Base-by-base conservation (phyloP, 2,888 invertebrate species). In the Polydrusus cervinus region DNA sequence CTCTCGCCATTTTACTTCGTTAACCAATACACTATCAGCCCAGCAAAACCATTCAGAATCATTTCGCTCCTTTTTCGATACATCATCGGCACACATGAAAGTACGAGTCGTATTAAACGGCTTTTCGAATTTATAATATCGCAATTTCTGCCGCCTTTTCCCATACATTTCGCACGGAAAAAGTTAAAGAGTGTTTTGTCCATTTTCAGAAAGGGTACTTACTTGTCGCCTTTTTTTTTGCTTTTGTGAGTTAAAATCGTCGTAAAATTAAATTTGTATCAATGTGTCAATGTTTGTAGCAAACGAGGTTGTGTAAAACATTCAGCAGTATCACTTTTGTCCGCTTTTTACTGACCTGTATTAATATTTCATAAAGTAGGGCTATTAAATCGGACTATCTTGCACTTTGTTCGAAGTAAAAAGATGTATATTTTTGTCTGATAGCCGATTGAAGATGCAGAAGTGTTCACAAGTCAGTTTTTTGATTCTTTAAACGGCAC, bases 181-280 rank as follows among this genome's bases (percentile, higher is more conserved):
- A 70, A 62, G n/a, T 53, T 18, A 55, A n/a, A 20, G n/a, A 45
- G 16, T 18, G 30, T 55, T 55, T 70, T 20, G 66, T 38, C 72
- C 72, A 34, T 60, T 72, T 72, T 47, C 11, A 45, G 65, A 14
- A 7, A 25, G 34, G 51, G 40, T 53, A 40, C 61, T 45, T 43
- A 70, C 16, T 30, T 16, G 16, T 47, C 47, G 47, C 16, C 55
- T 71, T 65, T 71, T n/a, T n/a, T 71, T 45, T 16, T 10, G 6
- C 14, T 14, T 18, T 18, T 2, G 9, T 16, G 30, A 47, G 57
- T 57, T 57, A 66, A 75, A 67, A 25, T 34, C 67, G 40, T 47
- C 45, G 83, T 84, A 83, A 84, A 84, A 84, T 83, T 83, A 82
- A 84, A 84, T 83, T 83, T 82, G 81, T 80, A 79, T 76, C 79